Evolutionary conservation across 2,888 invertebrate genomes (phyloP), one percentile per base, ranked within the genome.

Genomic region (Thecocarcelia acutangulata): DNA sequence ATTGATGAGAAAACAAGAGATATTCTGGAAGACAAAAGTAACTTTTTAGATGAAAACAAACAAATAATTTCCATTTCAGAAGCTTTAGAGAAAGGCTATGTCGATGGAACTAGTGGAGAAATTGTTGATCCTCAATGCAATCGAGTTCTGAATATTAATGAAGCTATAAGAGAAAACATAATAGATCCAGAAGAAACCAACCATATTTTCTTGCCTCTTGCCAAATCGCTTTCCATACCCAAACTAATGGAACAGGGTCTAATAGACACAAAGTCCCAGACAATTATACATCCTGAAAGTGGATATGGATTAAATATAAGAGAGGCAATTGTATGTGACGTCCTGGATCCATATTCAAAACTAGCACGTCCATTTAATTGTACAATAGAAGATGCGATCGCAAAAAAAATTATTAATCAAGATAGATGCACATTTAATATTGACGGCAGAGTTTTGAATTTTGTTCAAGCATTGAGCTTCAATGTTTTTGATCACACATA

Each of bases 181-280:
- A 90, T 97, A 81, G 96, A 97, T 91, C 93, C 94, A 2, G 93
- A 94, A 84, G 94, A 94, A 75, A 94, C 94, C 61, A 95, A 95
- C 88, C 93, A 95, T 89, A 90, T 97, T 82, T 91, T 97, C 37
- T 92, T 97, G 85, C 97, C 97, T 24, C 90, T 97, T 79, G 96
- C 94, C 54, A 94, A 94, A 87, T 95, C 96, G 88, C 91, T 97
- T 15, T 95, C 96, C 0, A 93, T 97, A 85, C 95, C 96, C 11
- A 96, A 97, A 91, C 93, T 98, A 54, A 93, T 96, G 83, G 93
- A 94, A 84, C 97, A 97, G 91, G 98, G 98, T 59, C 93, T 97
- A 40, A 93, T 97, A 84, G 96, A 96, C 88, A 93, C 93, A 4
- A 90, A 91, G 37, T 93, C 93, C 13, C 93, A 94, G 83, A 95